phyloP scores from a whole-genome alignment of 2,797 vertebrate genomes.

The Pantherophis vulpinus region DNA sequence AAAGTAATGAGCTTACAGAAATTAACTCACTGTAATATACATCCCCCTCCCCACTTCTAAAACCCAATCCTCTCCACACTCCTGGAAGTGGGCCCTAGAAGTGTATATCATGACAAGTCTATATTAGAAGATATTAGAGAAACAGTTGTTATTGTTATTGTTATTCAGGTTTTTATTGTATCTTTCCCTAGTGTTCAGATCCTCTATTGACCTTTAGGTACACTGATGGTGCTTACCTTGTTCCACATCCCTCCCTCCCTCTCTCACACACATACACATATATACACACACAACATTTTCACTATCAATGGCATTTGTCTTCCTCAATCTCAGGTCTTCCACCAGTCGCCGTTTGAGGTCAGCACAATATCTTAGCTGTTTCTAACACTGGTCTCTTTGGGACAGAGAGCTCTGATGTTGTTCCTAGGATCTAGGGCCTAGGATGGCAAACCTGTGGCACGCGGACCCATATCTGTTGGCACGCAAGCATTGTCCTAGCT shows the following conservation, averaged over 20 bases:
- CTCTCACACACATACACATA: too few relatives aligned
- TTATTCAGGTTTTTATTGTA: not conserved
- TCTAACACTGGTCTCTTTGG: not conserved
- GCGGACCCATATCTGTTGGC: too few relatives aligned
- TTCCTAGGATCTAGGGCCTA: not conserved
- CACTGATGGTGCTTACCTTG: not conserved
- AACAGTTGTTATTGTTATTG: not conserved
- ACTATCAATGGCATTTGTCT: not conserved
- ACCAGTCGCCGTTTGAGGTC: not conserved
- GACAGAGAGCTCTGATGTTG: not conserved
- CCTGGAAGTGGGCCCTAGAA: not conserved
- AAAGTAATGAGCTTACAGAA: slow-evolving; percentile 26
- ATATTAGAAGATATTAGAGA: not conserved
- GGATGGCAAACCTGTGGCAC: too few relatives aligned
- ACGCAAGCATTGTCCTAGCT: too few relatives aligned
- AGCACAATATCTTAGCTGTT: not conserved
- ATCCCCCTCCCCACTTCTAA: not conserved
- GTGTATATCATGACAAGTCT: not conserved
- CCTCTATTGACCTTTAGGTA: not conserved
- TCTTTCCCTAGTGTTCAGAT: not conserved
- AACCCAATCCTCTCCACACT: not conserved
- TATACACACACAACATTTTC: not conserved
- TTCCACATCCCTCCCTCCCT: not conserved
- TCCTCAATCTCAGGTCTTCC: not conserved
- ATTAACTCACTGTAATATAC: not conserved